Base-by-base conservation (phyloP, 2,797 vertebrate species). In the Dryobates pubescens region DNA sequence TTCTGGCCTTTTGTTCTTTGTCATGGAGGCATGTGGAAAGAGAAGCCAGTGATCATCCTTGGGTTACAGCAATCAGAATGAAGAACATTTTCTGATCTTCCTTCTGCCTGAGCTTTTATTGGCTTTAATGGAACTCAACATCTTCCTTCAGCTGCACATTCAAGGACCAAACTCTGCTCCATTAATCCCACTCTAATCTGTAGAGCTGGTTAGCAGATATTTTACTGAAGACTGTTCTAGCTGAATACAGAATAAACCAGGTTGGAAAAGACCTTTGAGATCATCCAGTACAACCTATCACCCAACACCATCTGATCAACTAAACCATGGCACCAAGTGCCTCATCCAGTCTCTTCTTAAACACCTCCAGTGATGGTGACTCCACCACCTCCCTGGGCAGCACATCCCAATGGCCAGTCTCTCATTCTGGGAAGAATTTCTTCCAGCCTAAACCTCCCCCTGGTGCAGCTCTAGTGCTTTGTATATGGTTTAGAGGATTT, bases 1-100 rank as follows among this genome's bases (percentile, higher is more conserved):
- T 93, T 74, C 56, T 56, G 83, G 26, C 62, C 65, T 91, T 90
- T 82, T 94, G 64, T 91, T 94, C 76, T 88, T 75, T 81, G 47
- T 54, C 47, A 3, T 43, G 56, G 41, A 38, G 62, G 49, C 43
- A 18, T 0, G 23, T 62, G 43, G 58, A n/a, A n/a, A 53, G 51
- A 74, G 67, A 84, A 80, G 24, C n/a, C 51, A 17, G 36, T 43
- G 72, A 72, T 79, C 64, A 32, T 51, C 1, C 2, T 73, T 59
- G 45, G 26, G 47, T 78, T 76, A 45, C 19, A 62, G 36, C 1
- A 3, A 62, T 61, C 32, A 63, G 73, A 91, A 91, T 73, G 43
- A 78, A 64, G 43, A 58, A 77, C 27, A 30, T 68, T 84, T 71
- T 84, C 62, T 56, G 32, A 38, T 72, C 56, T 53, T 84, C 30